Base-by-base conservation (phyloP, 2,797 vertebrate species). In the Chrysocyon brachyurus region DNA sequence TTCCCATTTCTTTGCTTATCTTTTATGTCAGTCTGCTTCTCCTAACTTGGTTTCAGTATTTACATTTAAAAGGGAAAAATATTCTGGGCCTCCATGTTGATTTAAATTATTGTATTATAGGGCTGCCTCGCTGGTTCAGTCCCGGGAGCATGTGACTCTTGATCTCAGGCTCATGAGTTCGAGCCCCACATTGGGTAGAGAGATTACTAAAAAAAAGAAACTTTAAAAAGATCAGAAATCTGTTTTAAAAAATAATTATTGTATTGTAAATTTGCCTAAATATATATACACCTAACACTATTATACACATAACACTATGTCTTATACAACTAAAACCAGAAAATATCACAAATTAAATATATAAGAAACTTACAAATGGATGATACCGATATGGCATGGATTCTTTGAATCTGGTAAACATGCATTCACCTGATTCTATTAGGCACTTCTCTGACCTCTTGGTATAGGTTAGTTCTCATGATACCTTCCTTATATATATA, bases 321-420 rank as follows among this genome's bases (percentile, higher is more conserved):
- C 12, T 87, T 95, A 26, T 7, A 91, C 31, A 91, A 56, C 66
- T 91, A 77, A 92, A 93, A 93, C 49, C 73, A 84, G 91, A 93
- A 70, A 6, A 49, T 64, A 36, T 94, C 64, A 87, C 72, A 77
- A 94, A 89, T 91, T 91, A 86, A 78, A 63, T 36, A 90, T 15
- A 24, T 56, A 61, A 49, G 72, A 88, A 82, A 90, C 33, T 64
- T 91, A 84, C 24, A 92, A 70, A 46, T 70, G 59, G 46, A 54
- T 88, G 28, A 68, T 70, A 72, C 3, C 54, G 33, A 64, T 54
- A 22, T 7, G 24, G 28, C 22, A 12, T 79, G 52, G 40, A 78
- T 87, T 96, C 54, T 95, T 90, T 56, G 75, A 73, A 70, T 85
- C 12, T 93, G 66, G 19, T 31, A n/a, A 54, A 52, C 17, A 59